Conservation (phyloP, 2,888 invertebrate species). For the Athetis lepigone region DNA sequence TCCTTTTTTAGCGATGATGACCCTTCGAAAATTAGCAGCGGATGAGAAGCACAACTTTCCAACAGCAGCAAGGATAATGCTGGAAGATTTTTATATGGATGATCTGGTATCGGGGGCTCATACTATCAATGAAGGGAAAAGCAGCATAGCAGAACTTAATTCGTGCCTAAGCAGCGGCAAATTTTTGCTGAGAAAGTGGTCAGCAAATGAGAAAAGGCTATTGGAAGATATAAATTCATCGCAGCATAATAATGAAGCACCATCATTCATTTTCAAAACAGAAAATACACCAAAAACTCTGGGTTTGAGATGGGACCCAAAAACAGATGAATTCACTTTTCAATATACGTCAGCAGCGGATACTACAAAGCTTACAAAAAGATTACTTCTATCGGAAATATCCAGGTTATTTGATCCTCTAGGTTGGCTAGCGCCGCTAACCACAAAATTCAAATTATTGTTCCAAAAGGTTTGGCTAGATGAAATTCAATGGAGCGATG, state of each 20-base stretch:
- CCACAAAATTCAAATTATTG: background rate
- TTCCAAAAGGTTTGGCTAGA: background rate
- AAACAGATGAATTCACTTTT: background rate
- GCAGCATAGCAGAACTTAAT: background rate
- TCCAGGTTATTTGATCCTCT: no score
- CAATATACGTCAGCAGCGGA: background rate
- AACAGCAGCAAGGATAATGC: background rate
- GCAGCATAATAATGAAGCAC: no score
- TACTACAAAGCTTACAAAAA: conserved; percentile 6
- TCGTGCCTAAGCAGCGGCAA: background rate
- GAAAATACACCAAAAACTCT: background rate
- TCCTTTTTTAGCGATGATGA: background rate
- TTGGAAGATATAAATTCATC: background rate
- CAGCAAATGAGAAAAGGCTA: background rate
- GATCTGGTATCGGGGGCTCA: background rate
- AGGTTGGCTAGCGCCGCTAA: no score
- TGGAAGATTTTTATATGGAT: no score
- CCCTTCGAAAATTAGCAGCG: background rate
- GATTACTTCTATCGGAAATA: background rate
- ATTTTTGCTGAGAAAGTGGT: background rate
- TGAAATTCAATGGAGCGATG: conserved; percentile 2
- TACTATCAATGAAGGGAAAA: background rate
- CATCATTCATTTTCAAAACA: background rate
- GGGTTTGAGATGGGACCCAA: background rate
- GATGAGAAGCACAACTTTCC: background rate